Evolutionary conservation across 2,888 invertebrate species (phyloP).

Genomic region (Zygaena filipendulae): DNA sequence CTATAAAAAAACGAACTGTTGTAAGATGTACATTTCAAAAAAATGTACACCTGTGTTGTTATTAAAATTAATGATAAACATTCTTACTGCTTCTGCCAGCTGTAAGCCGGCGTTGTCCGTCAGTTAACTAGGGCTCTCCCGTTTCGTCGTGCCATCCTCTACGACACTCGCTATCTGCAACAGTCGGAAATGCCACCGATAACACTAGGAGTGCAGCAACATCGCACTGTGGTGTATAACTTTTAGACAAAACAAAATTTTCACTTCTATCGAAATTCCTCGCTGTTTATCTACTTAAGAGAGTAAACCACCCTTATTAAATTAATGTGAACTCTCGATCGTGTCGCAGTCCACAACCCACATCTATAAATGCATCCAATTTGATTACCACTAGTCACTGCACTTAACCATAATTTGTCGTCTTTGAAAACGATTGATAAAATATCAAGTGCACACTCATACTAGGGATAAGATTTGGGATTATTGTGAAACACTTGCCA

Average conservation of each 20-base stretch:
- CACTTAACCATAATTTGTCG: not conserved
- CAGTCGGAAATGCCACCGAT: slow-evolving; percentile 60
- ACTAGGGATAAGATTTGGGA: slow-evolving; percentile 36
- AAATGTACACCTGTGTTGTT: too few species aligned
- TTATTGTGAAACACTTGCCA: slow-evolving; percentile 69
- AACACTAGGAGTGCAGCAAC: slow-evolving; percentile 32
- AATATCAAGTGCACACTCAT: slow-evolving; percentile 27
- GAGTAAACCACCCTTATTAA: slow-evolving; percentile 7
- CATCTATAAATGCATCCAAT: slow-evolving; percentile 42
- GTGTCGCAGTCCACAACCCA: slow-evolving; percentile 54
- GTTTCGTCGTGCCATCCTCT: slow-evolving; percentile 57
- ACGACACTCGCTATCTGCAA: slow-evolving; percentile 59
- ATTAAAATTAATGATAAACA: too few species aligned
- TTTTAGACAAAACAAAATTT: slow-evolving; percentile 28
- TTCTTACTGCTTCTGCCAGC: slow-evolving; percentile 64
- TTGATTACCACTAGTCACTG: not conserved
- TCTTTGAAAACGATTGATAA: too few species aligned
- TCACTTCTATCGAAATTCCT: slow-evolving; percentile 16
- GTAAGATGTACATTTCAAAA: too few species aligned
- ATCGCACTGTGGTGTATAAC: slow-evolving; percentile 1
- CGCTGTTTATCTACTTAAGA: too few species aligned
- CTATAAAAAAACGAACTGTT: too few species aligned
- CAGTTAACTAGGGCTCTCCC: slow-evolving; percentile 57
- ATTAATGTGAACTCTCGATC: slow-evolving; percentile 23
- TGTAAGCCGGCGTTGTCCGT: slow-evolving; percentile 62